Conservation (phyloP, 37 sponge, comb jelly and placozoan species). For the Aplysina aerophoba region DNA sequence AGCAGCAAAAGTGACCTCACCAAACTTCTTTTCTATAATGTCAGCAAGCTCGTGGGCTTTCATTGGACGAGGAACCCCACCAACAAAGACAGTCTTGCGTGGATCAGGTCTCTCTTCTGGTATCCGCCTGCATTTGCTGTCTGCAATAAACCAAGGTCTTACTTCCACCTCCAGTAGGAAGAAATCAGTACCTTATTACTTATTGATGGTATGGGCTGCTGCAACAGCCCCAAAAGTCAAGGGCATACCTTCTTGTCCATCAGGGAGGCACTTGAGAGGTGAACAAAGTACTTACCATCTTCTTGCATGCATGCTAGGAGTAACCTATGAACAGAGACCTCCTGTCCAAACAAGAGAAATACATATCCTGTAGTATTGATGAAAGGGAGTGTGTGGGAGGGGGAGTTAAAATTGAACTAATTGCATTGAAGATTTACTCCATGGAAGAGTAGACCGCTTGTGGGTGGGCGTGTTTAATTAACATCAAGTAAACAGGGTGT, state of each 20-base stretch:
- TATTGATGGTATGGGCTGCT: too few species aligned
- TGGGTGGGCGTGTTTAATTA: too few species aligned
- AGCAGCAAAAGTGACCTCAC: conserved; percentile 97
- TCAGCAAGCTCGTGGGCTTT: conserved; percentile 90
- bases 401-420: not conserved
- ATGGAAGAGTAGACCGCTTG: too few species aligned
- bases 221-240: not conserved
- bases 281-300: conserved; percentile 85
- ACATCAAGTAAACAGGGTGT: too few species aligned
- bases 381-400: not conserved
- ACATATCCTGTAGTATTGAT: conserved; percentile 82
- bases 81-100: conserved; percentile 98
- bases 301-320: conserved; percentile 84
- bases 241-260: conserved; percentile 88
- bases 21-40: conserved; percentile 92
- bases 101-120: conserved; percentile 87
- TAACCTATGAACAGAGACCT: conserved; percentile 84
- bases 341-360: conserved; percentile 94
- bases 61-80: conserved; percentile 98
- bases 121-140: conserved; percentile 92
- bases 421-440: too few species aligned
- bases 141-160: conserved; percentile 93
- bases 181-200: too few species aligned
- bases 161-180: conserved; percentile 86
- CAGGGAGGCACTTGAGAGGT: conserved; percentile 91